These are phyloP conservation scores for Heteromormyrus szaboi DNA, from an alignment of 2,797 vertebrate species.

Conservation along the genomic window DNA sequence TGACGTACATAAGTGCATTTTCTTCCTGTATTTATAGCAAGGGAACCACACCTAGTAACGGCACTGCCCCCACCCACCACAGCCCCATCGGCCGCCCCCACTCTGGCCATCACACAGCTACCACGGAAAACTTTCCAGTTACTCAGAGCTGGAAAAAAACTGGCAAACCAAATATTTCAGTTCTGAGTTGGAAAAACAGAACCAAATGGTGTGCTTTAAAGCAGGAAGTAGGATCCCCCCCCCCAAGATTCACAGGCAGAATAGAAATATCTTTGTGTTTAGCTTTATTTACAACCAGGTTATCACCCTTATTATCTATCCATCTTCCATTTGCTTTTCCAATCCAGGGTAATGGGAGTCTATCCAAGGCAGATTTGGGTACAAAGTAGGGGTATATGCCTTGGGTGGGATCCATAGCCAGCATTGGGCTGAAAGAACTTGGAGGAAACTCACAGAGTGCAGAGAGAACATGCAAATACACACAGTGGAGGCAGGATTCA, in stretches of 20 bases:
- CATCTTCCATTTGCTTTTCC: background rate
- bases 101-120: slow-evolving; percentile 1
- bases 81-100: slow-evolving; percentile 1
- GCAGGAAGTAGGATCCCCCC: background rate
- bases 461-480: background rate
- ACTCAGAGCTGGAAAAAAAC: background rate
- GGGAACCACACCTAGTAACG: slow-evolving; percentile 52
- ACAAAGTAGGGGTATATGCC: background rate
- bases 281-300: background rate
- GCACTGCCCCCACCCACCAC: slow-evolving; percentile 32
- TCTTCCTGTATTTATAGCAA: slow-evolving; percentile 45
- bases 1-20: slow-evolving; percentile 30
- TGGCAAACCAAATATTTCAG: background rate
- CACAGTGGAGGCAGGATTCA: background rate
- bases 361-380: background rate
- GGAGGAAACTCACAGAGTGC: background rate
- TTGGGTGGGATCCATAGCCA: background rate
- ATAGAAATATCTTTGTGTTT: background rate
- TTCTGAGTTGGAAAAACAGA: background rate
- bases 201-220: background rate
- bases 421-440: background rate
- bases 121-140: background rate
- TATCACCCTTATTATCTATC: background rate
- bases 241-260: background rate
- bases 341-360: background rate